Conservation (phyloP, 2,888 invertebrate species). For the Boloria euphrosyne region DNA sequence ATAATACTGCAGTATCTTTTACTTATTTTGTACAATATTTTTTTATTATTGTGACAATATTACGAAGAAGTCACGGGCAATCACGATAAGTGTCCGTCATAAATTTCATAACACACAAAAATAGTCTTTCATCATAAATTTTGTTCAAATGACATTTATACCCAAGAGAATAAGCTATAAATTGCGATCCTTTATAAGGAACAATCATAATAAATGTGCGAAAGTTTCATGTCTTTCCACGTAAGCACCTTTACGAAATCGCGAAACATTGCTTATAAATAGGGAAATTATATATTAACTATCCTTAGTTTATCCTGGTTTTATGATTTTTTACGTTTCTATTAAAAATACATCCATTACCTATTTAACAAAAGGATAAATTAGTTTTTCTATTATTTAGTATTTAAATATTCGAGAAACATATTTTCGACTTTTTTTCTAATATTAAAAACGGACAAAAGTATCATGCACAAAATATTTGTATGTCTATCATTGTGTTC, state of each 20-base stretch:
- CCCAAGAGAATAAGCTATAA: constrained; percentile 26
- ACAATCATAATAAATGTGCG: constrained; percentile 35
- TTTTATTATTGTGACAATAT: constrained; percentile 2
- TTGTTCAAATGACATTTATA: constrained; percentile 29
- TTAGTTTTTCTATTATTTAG: neutral
- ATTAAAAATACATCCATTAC: neutral
- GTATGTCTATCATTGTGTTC: too few species aligned
- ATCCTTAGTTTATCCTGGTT: constrained; percentile 8
- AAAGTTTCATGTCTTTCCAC: constrained; percentile 29
- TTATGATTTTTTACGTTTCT: too few species aligned
- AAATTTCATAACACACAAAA: constrained; percentile 24
- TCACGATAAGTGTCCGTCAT: constrained; percentile 16
- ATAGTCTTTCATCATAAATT: constrained; percentile 24
- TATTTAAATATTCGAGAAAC: too few species aligned
- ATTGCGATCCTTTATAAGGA: constrained; percentile 31
- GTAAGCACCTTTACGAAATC: constrained; percentile 34
- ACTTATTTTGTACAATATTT: too few species aligned
- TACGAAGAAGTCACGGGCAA: constrained; percentile 14
- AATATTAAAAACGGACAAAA: too few species aligned
- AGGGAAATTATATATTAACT: neutral
- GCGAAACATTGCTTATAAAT: constrained; percentile 40
- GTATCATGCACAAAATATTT: too few species aligned
- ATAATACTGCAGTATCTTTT: too few species aligned
- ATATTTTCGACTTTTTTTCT: too few species aligned
- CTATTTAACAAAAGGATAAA: neutral